These are phyloP conservation scores for Calephelis nemesis DNA, from an alignment of 1,140 invertebrate genomes.

Conservation along the genomic window DNA sequence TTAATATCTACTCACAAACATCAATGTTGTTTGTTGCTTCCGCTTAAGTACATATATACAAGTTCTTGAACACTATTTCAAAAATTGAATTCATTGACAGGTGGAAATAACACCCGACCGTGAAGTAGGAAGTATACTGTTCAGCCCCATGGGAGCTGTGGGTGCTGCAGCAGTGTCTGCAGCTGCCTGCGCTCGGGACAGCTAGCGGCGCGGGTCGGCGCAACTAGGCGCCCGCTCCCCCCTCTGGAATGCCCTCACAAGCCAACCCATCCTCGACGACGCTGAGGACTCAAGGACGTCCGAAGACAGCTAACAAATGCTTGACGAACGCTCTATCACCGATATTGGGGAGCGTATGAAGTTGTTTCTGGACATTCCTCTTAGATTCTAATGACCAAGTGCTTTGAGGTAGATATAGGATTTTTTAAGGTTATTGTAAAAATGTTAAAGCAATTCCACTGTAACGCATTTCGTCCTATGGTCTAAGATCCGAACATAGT, in stretches of 20 bases:
- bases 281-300: slow-evolving; percentile 56
- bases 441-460: not conserved
- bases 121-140: slow-evolving; percentile 71
- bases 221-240: slow-evolving; percentile 80
- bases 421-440: not conserved
- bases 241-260: slow-evolving; percentile 84
- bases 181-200: slow-evolving; percentile 69
- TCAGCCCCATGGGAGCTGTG: slow-evolving; percentile 62
- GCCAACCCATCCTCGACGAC: slow-evolving; percentile 79
- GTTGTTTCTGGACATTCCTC: slow-evolving; percentile 80
- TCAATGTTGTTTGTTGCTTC: too few species aligned
- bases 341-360: slow-evolving; percentile 79
- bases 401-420: slow-evolving; percentile 7
- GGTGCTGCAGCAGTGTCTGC: slow-evolving; percentile 71
- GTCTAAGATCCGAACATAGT: too few species aligned
- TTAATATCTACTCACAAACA: too few species aligned
- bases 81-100: slow-evolving; percentile 35
- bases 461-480: too few species aligned
- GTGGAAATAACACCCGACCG: slow-evolving; percentile 80
- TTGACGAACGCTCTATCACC: slow-evolving; percentile 70
- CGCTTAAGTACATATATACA: too few species aligned
- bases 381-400: slow-evolving; percentile 51
- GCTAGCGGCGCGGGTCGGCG: slow-evolving; percentile 77
- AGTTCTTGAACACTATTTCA: too few species aligned
- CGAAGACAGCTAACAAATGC: slow-evolving; percentile 77